Conservation (phyloP, 2,113 vertebrate genomes). For the Steatornis caripensis region DNA sequence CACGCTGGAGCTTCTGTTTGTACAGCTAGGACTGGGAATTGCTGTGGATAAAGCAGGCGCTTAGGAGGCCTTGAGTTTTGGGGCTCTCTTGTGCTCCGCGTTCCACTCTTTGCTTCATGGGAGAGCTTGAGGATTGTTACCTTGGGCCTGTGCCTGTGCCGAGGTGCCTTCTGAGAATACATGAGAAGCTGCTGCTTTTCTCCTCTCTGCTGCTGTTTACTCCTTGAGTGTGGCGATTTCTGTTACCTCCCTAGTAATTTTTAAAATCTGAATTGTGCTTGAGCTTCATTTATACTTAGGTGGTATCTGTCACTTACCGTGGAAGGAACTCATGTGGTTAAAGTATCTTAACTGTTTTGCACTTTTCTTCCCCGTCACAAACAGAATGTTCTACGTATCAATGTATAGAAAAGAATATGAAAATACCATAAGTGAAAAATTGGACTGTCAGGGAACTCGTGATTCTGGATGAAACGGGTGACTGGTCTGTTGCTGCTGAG, state of each 20-base stretch:
- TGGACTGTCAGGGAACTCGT: too few relatives aligned
- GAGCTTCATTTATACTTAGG: not conserved
- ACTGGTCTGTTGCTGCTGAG: too few relatives aligned
- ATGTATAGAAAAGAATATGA: not conserved
- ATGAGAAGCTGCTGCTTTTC: not conserved
- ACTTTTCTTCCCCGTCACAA: not conserved
- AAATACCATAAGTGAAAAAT: not conserved
- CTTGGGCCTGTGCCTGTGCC: not conserved
- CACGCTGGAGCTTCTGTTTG: too few relatives aligned
- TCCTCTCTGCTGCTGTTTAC: not conserved
- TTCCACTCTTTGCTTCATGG: too few relatives aligned
- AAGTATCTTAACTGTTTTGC: not conserved
- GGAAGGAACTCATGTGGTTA: not conserved
- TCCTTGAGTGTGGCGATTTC: not conserved
- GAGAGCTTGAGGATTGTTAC: not conserved
- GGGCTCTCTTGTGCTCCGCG: not conserved
- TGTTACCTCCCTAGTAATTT: not conserved
- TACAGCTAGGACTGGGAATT: not conserved
- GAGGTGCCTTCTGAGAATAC: not conserved
- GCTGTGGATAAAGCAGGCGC: not conserved
- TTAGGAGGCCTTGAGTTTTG: not conserved
- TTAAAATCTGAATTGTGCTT: not conserved
- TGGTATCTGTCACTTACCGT: not conserved
- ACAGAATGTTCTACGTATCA: not conserved
- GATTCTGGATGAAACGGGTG: not conserved